phyloP scores from a whole-genome alignment of 2,113 vertebrate genomes.

The Amia ocellicauda region DNA sequence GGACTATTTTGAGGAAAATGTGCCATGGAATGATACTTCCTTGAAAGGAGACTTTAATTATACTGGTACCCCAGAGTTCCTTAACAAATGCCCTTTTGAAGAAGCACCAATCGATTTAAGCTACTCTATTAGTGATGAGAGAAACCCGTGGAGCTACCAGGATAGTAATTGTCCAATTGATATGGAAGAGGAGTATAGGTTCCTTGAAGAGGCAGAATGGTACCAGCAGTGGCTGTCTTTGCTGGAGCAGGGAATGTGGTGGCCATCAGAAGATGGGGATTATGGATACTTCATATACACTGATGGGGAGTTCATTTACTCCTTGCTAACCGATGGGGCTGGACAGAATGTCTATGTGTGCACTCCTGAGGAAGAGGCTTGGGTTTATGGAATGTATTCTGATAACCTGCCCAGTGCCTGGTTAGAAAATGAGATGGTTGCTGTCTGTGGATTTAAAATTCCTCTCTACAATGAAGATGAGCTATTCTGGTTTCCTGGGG shows the following conservation, averaged over 20 bases:
- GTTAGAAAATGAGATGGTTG: constrained; percentile 71
- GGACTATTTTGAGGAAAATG: constrained; percentile 67
- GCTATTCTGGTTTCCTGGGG: constrained; percentile 77
- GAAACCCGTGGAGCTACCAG: constrained; percentile 42
- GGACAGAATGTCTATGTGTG: constrained; percentile 87
- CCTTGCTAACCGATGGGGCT: constrained; percentile 83
- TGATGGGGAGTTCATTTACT: constrained; percentile 88
- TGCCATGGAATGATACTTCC: constrained; percentile 62
- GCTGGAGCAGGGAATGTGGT: constrained; percentile 89
- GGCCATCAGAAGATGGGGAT: constrained; percentile 85
- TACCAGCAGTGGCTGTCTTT: constrained; percentile 86
- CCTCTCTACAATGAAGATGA: constrained; percentile 80
- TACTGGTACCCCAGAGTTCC: constrained; percentile 49
- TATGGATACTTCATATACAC: constrained; percentile 93
- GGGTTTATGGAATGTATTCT: constrained; percentile 56
- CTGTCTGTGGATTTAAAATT: constrained; percentile 85
- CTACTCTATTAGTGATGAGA: constrained; percentile 54
- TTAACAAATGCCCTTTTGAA: constrained; percentile 45
- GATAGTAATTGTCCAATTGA: constrained; percentile 55
- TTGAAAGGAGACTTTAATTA: constrained; percentile 60
- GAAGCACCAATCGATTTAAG: constrained; percentile 73
- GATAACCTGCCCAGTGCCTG: constrained; percentile 58
- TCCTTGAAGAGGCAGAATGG: constrained; percentile 73
- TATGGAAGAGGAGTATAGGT: constrained; percentile 60
- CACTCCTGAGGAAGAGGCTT: constrained; percentile 69